Evolutionary conservation across 2,113 vertebrate genomes (phyloP).

Genomic region (Calonectris borealis): DNA sequence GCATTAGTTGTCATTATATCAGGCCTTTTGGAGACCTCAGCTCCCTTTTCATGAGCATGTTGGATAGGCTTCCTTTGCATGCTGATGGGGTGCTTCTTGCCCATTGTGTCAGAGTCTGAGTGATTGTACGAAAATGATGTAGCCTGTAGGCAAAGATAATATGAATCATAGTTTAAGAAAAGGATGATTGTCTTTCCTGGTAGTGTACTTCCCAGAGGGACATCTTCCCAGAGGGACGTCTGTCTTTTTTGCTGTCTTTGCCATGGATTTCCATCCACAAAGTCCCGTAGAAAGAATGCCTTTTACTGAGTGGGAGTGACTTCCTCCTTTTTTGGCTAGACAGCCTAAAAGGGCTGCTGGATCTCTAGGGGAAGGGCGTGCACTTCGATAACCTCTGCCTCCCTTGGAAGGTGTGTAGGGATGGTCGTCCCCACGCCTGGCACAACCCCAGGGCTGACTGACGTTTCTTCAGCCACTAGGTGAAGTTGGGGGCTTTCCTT

Average conservation of each 20-base stretch:
- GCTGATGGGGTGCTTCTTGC: background rate
- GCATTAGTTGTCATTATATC: background rate
- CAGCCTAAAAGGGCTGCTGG: background rate
- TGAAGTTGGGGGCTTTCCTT: background rate
- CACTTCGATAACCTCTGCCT: background rate
- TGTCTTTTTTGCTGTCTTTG: background rate
- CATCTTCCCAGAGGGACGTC: background rate
- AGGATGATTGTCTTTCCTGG: background rate
- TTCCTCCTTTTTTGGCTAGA: background rate
- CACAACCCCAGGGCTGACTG: background rate
- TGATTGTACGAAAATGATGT: background rate
- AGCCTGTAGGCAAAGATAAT: background rate
- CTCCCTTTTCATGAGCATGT: background rate
- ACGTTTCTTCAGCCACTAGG: background rate
- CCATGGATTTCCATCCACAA: background rate
- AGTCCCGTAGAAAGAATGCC: background rate
- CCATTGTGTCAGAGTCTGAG: background rate
- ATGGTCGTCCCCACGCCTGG: rapidly evolving
- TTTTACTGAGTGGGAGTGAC: background rate
- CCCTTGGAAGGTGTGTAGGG: background rate
- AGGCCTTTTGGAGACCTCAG: background rate
- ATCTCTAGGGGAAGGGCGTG: background rate
- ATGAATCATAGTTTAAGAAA: background rate
- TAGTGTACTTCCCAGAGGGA: background rate
- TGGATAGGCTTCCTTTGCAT: background rate